phyloP scores from a whole-genome alignment of 2,797 vertebrate species.

The Enteromius thamalakanensis region DNA sequence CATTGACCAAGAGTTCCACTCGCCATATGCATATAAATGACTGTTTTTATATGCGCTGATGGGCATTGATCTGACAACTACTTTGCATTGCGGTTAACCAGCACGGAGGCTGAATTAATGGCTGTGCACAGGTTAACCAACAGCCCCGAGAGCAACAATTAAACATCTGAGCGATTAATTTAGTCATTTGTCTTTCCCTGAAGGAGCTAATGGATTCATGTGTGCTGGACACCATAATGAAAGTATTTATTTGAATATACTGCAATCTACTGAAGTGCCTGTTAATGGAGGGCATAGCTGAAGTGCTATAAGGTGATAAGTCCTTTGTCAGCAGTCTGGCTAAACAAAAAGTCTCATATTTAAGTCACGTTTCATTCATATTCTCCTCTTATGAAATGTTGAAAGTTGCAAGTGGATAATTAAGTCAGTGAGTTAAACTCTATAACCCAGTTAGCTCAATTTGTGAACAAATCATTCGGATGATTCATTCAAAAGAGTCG shows the following conservation, averaged over 20 bases:
- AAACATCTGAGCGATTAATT: conserved; percentile 18
- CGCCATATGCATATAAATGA: conserved; percentile 25
- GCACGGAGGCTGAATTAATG: conserved; percentile 13
- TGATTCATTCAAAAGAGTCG: not conserved
- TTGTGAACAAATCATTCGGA: not conserved
- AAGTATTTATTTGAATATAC: conserved; percentile 7
- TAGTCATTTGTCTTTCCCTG: conserved; percentile 22
- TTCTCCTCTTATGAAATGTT: not conserved
- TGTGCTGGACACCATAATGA: conserved; percentile 25
- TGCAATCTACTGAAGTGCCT: conserved; percentile 4
- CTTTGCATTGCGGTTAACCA: not conserved
- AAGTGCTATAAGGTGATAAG: not conserved
- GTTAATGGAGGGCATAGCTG: not conserved
- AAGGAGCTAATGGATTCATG: not conserved
- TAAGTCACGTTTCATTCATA: not conserved
- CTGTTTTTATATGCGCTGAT: not conserved
- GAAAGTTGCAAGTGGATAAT: not conserved
- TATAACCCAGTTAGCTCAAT: not conserved
- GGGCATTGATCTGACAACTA: conserved; percentile 14
- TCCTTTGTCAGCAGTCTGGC: not conserved
- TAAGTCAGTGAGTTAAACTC: not conserved
- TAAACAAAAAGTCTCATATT: not conserved
- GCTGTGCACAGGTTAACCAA: conserved; percentile 23
- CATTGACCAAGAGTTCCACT: conserved; percentile 11
- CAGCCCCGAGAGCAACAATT: conserved; percentile 5